A percentile compares a stretch with the other conserved stretches of the same genome.
Conservation (phyloP, 2,113 vertebrate genomes). For the Bubo bubo region DNA sequence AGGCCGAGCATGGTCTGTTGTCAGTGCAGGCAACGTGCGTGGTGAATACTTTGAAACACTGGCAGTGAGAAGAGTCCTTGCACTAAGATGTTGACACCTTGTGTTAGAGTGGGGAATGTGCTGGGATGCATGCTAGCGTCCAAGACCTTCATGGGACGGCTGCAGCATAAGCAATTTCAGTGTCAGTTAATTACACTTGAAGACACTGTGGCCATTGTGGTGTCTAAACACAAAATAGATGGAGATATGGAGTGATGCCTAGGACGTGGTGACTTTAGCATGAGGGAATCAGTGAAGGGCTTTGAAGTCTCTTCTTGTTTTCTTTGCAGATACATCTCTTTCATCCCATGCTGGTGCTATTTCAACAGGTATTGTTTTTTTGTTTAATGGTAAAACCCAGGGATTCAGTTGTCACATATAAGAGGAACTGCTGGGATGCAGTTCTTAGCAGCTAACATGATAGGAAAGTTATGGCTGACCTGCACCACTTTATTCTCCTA, state of each 20-base stretch:
- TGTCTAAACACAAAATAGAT: background rate
- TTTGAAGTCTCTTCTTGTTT: background rate
- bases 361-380: conserved; percentile 39
- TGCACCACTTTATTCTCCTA: background rate
- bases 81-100: background rate
- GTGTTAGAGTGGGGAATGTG: background rate
- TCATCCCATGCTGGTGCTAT: conserved; percentile 62
- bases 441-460: background rate
- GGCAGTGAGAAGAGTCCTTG: background rate
- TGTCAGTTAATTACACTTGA: background rate
- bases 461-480: background rate
- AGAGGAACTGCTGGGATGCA: background rate
- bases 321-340: conserved; percentile 56
- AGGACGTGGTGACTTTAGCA: background rate
- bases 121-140: background rate
- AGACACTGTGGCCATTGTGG: background rate
- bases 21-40: background rate
- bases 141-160: background rate
- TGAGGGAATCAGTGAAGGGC: background rate
- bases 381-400: background rate
- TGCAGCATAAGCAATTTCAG: background rate
- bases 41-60: background rate
- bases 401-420: background rate
- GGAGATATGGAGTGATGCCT: background rate
- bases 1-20: fast-evolving